Base-by-base conservation (phyloP, 2,797 vertebrate species). In the Macropus fuliginosus region DNA sequence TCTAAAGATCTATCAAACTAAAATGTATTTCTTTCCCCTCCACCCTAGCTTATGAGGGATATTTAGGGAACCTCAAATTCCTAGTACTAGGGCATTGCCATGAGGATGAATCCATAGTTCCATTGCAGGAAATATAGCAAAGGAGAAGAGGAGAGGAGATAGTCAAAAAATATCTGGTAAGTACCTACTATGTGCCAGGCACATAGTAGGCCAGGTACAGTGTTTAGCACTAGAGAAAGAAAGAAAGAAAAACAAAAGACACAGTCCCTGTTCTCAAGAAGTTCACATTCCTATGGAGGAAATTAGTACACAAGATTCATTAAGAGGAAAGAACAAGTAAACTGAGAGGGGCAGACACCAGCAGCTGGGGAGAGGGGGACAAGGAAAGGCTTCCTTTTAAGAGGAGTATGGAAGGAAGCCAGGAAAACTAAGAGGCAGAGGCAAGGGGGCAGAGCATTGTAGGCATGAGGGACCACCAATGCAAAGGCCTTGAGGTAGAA, bases 301-400 rank as follows among this genome's bases (percentile, higher is more conserved):
- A 16, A 34, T 34, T 34, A 34, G 13, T 34, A 34, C 4, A 34
- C 59, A 66, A 66, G 59, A 66, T 16, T 16, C 34, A n/a, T n/a
- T 13, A 18, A 12, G 62, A 66, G 34, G n/a, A 66, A 14, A n/a
- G 14, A 14, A 66, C 5, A 74, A 16, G 16, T n/a, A 18, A 21
- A 81, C 34, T 74, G 46, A 14, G 40, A 16, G 94, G 55, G 50
- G 52, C 31, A 16, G 52, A 13, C 16, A 34, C 34, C 56, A 14
- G 66, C 46, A 8, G 40, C 40, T 12, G 46, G 16, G n/a, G 8
- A 54, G 87, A 40, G 56, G 31, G 0, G 0, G 4, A 31, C 31
- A n/a, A 13, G 3, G 4, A 24, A 0, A 0, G 1, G 12, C 91
- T 28, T 54, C 14, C 52, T 90, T 3, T 66, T 93, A 34, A 50